Conservation (phyloP, 2,888 invertebrate genomes). For the Gryllus longicercus region DNA sequence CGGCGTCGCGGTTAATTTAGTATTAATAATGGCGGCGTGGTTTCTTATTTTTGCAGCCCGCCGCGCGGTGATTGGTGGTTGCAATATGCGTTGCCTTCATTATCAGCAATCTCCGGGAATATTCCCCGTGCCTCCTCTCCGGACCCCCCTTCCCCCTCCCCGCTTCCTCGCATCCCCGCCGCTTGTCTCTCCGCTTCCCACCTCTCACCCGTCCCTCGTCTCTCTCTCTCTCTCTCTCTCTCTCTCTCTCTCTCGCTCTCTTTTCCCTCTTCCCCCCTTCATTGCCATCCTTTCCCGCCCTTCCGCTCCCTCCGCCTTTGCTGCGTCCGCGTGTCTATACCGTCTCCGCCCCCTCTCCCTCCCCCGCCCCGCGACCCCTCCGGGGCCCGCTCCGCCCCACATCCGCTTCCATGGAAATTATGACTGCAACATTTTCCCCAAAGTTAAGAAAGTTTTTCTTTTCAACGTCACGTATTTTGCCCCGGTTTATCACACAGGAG, state of each 20-base stretch:
- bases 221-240: neutral
- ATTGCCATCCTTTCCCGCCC: conserved; percentile 21
- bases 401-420: conserved; percentile 30
- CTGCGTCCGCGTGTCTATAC: neutral
- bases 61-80: conserved; percentile 32
- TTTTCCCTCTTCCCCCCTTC: conserved; percentile 25
- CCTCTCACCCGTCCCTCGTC: neutral
- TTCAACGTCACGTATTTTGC: conserved; percentile 37
- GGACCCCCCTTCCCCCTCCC: neutral
- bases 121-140: conserved; percentile 27
- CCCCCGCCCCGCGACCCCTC: neutral
- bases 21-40: conserved; percentile 25
- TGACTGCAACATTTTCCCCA: conserved; percentile 32
- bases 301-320: neutral
- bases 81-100: conserved; percentile 33
- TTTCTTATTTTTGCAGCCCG: neutral
- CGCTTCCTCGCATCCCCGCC: neutral
- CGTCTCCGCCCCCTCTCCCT: neutral
- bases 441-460: conserved; percentile 37
- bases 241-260: too few species aligned
- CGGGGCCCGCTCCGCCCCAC: conserved; percentile 19
- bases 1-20: conserved; percentile 22
- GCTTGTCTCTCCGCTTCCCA: neutral
- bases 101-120: conserved; percentile 32
- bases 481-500: conserved; percentile 33